Base-by-base conservation (phyloP, 2,888 invertebrate genomes). In the Mesopsocus fuscifrons region DNA sequence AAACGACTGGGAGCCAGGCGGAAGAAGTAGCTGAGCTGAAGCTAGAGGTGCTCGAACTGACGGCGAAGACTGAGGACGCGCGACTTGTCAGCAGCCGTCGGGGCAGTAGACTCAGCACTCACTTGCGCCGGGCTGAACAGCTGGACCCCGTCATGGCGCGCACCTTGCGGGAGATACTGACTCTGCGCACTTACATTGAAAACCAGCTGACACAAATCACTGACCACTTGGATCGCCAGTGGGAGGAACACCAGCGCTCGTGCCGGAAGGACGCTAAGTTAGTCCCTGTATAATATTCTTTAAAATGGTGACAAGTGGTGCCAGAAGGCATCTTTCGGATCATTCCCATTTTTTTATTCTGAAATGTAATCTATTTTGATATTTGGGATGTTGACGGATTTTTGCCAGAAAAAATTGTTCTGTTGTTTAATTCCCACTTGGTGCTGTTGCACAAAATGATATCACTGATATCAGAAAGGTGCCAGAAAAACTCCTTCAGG, bases 131-230 rank as follows among this genome's bases (percentile, higher is more conserved):
- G 44, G 53, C 57, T 2, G 62, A 65, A 51, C 63, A 66, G 5
- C 54, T 77, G 18, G 80, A 78, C 56, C 78, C 79, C 0, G 63
- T 73, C 3, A 77, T 77, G 2, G 67, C 68, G 4, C 71, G 76
- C 47, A 72, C 77, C 42, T 64, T 84, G 42, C 65, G 72, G 0
- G 74, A 77, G 8, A 68, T 89, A 3, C 71, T 77, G 52, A 74
- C 74, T 43, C 64, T 75, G 22, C 63, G 74, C 2, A 74, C 76
- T 52, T 78, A 81, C 51, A 71, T 85, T 21, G 77, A 83, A 49
- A 76, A 72, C 1, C 84, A 85, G 52, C 54, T 88, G 4, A 67
- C 70, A 2, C 77, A 81, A 54, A 75, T 79, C 0, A 74, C 77
- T 48, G 69, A 71, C 46, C 71, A 74, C 2, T 64, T 89, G 2